These are phyloP conservation scores for Emmelina monodactyla DNA, from an alignment of 2,888 invertebrate genomes.

Conservation along the genomic window DNA sequence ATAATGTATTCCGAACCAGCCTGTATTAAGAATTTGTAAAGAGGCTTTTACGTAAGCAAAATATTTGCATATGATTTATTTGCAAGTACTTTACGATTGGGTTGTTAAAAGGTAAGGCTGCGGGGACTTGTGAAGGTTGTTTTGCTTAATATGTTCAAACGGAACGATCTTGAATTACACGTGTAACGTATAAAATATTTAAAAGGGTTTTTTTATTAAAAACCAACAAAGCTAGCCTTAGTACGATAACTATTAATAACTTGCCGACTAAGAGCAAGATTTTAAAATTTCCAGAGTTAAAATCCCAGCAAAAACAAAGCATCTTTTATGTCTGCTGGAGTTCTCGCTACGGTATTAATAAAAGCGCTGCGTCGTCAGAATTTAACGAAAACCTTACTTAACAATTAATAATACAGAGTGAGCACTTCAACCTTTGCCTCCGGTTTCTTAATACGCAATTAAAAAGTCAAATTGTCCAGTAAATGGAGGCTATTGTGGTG, in stretches of 20 bases:
- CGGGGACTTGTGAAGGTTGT: no score
- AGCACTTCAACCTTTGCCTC: conserved; percentile 44
- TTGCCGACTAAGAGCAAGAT: background rate
- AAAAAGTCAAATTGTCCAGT: conserved; percentile 61
- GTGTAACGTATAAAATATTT: no score
- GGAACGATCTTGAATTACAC: no score
- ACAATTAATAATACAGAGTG: conserved; percentile 37
- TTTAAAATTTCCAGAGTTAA: background rate
- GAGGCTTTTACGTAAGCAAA: no score
- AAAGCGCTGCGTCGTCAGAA: background rate
- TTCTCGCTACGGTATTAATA: background rate
- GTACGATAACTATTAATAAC: no score
- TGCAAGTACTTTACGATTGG: no score
- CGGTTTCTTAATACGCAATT: conserved; percentile 56
- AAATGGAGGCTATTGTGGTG: conserved; percentile 56
- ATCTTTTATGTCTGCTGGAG: background rate
- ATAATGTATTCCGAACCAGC: conserved; percentile 11
- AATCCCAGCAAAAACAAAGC: background rate
- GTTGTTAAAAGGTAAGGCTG: no score
- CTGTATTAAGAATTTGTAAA: no score
- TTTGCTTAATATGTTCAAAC: no score
- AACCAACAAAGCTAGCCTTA: background rate
- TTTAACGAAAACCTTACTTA: conserved; percentile 24
- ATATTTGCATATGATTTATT: no score
- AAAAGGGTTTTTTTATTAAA: no score